Evolutionary conservation across 2,797 vertebrate species (phyloP).

Genomic region (Anabacerthia variegaticeps): DNA sequence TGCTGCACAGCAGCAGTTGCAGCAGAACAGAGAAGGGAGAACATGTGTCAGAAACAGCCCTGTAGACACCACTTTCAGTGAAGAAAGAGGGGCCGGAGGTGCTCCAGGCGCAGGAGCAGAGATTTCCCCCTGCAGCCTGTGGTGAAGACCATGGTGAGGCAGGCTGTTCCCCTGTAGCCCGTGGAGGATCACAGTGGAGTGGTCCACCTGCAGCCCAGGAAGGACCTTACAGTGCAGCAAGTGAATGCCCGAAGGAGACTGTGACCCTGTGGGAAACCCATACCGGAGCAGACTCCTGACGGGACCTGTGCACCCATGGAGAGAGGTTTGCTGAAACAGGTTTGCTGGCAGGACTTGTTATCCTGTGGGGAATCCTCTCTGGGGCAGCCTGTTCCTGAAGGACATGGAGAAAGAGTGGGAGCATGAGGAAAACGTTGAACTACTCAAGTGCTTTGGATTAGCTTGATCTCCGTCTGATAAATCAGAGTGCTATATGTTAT

Average conservation of each 20-base stretch:
- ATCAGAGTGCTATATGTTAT: not conserved
- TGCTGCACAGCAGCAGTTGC: not conserved
- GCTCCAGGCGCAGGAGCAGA: too few species aligned
- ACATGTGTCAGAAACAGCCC: not conserved
- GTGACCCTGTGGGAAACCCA: not conserved
- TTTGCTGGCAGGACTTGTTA: not conserved
- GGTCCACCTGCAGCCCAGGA: not conserved
- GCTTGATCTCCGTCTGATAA: accelerated
- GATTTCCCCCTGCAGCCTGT: not conserved
- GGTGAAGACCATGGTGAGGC: not conserved
- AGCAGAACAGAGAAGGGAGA: not conserved
- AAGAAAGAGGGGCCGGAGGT: not conserved
- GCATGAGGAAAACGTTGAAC: not conserved
- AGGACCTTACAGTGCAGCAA: not conserved
- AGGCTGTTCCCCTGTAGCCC: not conserved
- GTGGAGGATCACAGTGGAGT: not conserved
- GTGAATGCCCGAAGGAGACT: not conserved
- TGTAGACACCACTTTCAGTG: not conserved
- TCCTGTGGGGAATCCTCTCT: too few species aligned
- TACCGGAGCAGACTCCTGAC: not conserved
- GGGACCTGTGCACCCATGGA: not conserved
- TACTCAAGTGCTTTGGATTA: not conserved
- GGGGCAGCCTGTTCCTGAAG: not conserved
- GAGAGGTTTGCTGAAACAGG: not conserved
- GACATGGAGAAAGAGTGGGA: not conserved